Percentiles rank a stretch among this genome's conserved stretches.
phyloP scores from a whole-genome alignment of 2,888 invertebrate genomes.

The Drepana falcataria region DNA sequence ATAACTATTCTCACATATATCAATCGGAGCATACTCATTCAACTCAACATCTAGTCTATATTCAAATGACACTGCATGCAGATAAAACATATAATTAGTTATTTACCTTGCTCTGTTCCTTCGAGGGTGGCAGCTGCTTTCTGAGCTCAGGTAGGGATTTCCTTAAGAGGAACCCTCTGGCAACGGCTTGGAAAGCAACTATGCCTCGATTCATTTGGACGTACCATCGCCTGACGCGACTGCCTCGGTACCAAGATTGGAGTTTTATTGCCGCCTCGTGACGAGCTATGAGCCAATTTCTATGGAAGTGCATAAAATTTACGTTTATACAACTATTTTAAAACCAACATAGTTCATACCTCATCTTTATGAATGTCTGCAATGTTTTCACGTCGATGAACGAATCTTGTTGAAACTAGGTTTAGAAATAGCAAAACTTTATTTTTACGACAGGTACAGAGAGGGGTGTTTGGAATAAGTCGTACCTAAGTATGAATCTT shows the following conservation, averaged over 20 bases:
- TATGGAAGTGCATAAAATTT: no score
- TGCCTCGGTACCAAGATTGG: constrained; percentile 88
- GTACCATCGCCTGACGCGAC: constrained; percentile 82
- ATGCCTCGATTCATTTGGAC: constrained; percentile 79
- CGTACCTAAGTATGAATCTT: no score
- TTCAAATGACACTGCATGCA: constrained; percentile 9
- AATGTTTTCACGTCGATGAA: no score
- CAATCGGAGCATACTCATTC: neutral
- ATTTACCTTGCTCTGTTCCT: constrained; percentile 29
- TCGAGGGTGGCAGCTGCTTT: constrained; percentile 23
- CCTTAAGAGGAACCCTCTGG: constrained; percentile 82
- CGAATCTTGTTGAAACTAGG: no score
- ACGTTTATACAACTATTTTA: neutral
- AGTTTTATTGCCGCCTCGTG: constrained; percentile 82
- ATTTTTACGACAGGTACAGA: no score
- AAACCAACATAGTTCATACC: no score
- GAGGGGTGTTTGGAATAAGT: no score
- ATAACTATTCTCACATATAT: neutral
- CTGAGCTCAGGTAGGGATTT: constrained; percentile 70
- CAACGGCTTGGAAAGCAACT: constrained; percentile 84
- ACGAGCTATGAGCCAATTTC: constrained; percentile 70
- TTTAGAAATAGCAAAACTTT: no score
- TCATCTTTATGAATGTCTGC: no score
- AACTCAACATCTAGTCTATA: neutral
- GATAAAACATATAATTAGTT: constrained; percentile 6